phyloP scores from a whole-genome alignment of 1,140 invertebrate genomes.

The Pemphigus obesinymphae region DNA sequence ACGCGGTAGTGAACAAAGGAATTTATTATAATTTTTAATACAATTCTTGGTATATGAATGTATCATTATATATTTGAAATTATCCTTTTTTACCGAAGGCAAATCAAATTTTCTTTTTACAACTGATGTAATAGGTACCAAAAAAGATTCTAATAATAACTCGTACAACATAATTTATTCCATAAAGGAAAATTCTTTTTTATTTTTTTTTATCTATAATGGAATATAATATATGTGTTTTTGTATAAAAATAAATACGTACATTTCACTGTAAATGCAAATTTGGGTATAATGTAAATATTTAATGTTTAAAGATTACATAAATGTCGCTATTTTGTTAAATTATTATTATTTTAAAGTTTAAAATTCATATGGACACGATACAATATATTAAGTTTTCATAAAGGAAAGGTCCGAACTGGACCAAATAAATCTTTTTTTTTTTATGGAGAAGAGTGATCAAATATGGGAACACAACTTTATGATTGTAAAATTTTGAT shows the following conservation, averaged over 20 bases:
- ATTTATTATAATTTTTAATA: background rate
- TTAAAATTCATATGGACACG: too few relatives aligned
- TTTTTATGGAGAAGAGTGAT: background rate
- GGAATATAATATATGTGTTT: background rate
- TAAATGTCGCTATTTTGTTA: too few relatives aligned
- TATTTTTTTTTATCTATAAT: background rate
- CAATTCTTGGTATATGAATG: background rate
- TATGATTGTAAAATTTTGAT: background rate
- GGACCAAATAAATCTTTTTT: background rate
- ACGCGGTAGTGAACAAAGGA: too few relatives aligned
- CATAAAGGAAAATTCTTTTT: background rate
- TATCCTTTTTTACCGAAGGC: background rate
- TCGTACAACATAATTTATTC: background rate
- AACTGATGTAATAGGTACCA: background rate
- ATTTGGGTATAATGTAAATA: too few relatives aligned
- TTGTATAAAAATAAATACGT: too few relatives aligned
- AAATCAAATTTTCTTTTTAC: background rate
- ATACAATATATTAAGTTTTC: too few relatives aligned
- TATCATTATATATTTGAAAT: background rate
- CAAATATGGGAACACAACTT: background rate
- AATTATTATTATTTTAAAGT: too few relatives aligned
- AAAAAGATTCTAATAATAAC: background rate
- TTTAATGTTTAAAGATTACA: too few relatives aligned
- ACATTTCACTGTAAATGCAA: too few relatives aligned
- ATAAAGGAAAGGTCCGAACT: background rate